phyloP scores from a whole-genome alignment of 1,140 invertebrate species.

The Harlomillsia oculata region DNA sequence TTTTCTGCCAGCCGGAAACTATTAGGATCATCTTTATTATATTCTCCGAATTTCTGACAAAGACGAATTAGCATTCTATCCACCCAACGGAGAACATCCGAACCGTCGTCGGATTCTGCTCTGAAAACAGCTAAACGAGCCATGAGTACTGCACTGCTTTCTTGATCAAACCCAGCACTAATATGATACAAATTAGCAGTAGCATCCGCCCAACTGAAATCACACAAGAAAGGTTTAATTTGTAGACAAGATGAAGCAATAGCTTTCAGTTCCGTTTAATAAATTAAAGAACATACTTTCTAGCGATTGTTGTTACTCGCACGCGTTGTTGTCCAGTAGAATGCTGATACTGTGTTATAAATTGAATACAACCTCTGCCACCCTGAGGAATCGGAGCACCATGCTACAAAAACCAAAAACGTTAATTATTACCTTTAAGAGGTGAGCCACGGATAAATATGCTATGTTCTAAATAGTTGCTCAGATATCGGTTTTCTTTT shows the following conservation, averaged over 20 bases:
- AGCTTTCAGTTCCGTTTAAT: neutral
- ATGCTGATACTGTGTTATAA: constrained; percentile 98
- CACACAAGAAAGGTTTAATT: constrained; percentile 1
- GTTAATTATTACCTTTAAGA: neutral
- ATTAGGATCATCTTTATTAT: constrained; percentile 92
- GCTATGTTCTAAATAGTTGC: constrained; percentile 51
- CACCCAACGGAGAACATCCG: constrained; percentile 95
- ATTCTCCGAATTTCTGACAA: constrained; percentile 99
- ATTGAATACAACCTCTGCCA: constrained; percentile 90
- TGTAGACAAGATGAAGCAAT: neutral
- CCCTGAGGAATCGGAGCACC: constrained; percentile 90
- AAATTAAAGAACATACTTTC: constrained; percentile 61
- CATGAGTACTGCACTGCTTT: constrained; percentile 94
- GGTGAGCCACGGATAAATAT: neutral
- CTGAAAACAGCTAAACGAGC: constrained; percentile 89
- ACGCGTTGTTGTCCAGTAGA: constrained; percentile 90
- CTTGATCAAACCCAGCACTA: constrained; percentile 92
- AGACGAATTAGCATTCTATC: constrained; percentile 95
- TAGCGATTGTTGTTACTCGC: constrained; percentile 88
- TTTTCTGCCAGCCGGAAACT: constrained; percentile 92
- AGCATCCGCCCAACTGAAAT: constrained; percentile 67
- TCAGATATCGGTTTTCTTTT: too few species aligned
- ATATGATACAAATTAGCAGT: constrained; percentile 68
- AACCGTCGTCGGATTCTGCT: constrained; percentile 90
- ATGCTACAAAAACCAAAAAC: constrained; percentile 62